Evolutionary conservation across 2,888 invertebrate species (phyloP).

Genomic region (Lasioglossum malachurum): DNA sequence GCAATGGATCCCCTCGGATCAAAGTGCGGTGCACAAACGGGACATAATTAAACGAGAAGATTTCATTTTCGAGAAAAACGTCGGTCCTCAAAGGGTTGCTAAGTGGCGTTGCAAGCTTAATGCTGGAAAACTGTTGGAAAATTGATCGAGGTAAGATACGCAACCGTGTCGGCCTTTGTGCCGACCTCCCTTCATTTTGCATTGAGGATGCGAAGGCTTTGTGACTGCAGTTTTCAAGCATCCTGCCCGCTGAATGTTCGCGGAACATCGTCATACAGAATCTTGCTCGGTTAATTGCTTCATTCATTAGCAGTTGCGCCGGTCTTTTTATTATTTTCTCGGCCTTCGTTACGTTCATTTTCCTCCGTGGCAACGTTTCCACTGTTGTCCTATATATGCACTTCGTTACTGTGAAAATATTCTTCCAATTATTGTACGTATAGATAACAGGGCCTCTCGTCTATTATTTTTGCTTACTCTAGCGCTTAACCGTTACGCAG

Average conservation of each 20-base stretch:
- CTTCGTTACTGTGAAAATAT: neutral
- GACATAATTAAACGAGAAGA: conserved; percentile 19
- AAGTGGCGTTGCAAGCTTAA: conserved; percentile 18
- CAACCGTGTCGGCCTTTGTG: conserved; percentile 1
- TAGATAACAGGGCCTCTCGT: neutral
- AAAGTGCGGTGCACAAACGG: conserved; percentile 1
- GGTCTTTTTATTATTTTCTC: neutral
- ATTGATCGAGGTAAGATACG: conserved; percentile 19
- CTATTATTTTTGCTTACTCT: neutral
- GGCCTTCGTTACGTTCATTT: neutral
- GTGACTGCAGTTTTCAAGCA: conserved; percentile 8
- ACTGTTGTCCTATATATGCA: neutral
- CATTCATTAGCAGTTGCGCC: neutral
- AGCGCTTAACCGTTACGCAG: no score
- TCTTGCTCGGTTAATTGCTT: conserved; percentile 7
- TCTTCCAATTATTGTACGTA: neutral
- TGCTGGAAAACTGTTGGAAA: conserved; percentile 27
- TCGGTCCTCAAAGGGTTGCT: conserved; percentile 17
- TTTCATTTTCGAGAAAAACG: conserved; percentile 23
- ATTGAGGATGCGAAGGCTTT: conserved; percentile 13
- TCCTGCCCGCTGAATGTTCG: conserved; percentile 1
- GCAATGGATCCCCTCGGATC: conserved; percentile 10
- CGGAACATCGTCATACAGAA: conserved; percentile 2
- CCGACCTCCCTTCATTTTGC: conserved; percentile 3
- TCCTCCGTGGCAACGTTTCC: neutral